Conservation (phyloP, 2,113 vertebrate genomes). For the Clinocottus analis region DNA sequence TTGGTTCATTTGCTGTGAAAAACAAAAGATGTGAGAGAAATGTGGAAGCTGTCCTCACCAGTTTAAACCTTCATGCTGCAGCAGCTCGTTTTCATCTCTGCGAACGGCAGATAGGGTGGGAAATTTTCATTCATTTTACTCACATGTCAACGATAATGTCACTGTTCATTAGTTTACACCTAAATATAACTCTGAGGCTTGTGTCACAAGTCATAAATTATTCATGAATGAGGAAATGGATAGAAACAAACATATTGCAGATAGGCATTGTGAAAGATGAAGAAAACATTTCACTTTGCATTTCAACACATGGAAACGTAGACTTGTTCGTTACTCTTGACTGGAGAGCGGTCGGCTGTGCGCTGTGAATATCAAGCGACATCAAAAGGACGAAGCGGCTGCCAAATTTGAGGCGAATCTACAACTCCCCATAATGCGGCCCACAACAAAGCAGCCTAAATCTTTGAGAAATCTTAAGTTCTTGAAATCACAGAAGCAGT, state of each 20-base stretch:
- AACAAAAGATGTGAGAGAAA: slow-evolving; percentile 60
- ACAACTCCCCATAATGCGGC: slow-evolving; percentile 25
- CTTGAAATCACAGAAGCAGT: slow-evolving; percentile 13
- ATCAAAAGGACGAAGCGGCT: slow-evolving; percentile 30
- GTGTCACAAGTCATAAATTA: slow-evolving; percentile 48
- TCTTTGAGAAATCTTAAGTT: slow-evolving; percentile 24
- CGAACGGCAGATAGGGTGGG: slow-evolving; percentile 72
- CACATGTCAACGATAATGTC: slow-evolving; percentile 61
- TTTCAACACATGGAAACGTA: slow-evolving; percentile 30
- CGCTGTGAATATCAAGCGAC: slow-evolving; percentile 39
- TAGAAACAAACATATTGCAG: slow-evolving; percentile 51
- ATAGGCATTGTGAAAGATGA: slow-evolving; percentile 38
- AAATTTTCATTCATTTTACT: slow-evolving; percentile 71
- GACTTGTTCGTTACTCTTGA: slow-evolving; percentile 21
- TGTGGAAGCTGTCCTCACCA: slow-evolving; percentile 79
- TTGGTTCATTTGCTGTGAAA: slow-evolving; percentile 64
- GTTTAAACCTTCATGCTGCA: slow-evolving; percentile 80
- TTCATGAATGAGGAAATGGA: slow-evolving; percentile 49
- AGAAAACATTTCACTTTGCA: slow-evolving; percentile 24
- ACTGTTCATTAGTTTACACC: slow-evolving; percentile 62
- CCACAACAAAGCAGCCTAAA: slow-evolving; percentile 41
- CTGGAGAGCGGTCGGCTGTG: slow-evolving; percentile 23
- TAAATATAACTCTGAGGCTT: slow-evolving; percentile 37
- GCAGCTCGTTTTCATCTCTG: slow-evolving; percentile 80
- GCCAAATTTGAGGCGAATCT: slow-evolving; percentile 36